phyloP scores from a whole-genome alignment of 2,113 vertebrate species.

The Sminthopsis crassicaudata region DNA sequence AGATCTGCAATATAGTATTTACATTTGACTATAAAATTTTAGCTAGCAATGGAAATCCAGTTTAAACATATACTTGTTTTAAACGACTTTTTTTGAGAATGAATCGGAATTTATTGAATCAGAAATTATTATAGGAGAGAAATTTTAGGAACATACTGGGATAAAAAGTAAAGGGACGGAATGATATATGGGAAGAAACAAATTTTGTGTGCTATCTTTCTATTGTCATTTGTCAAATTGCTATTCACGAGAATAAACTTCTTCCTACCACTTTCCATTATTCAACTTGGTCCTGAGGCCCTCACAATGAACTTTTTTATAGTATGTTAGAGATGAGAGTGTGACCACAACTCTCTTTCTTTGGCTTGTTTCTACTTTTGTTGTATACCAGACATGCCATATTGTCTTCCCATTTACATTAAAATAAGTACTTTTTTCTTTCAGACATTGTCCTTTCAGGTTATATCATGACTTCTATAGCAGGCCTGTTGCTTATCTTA shows the following conservation, averaged over 20 bases:
- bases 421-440: not conserved
- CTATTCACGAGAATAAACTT: not conserved
- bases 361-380: not conserved
- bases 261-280: not conserved
- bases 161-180: not conserved
- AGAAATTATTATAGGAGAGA: not conserved
- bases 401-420: not conserved
- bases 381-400: not conserved
- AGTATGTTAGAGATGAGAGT: not conserved
- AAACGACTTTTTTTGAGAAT: not conserved
- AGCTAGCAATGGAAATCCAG: not conserved
- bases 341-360: not conserved
- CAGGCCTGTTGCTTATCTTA: not conserved
- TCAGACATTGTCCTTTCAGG: not conserved
- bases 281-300: not conserved
- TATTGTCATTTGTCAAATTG: not conserved
- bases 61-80: not conserved
- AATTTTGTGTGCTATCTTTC: not conserved
- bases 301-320: not conserved
- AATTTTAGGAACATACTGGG: not conserved
- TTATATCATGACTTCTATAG: not conserved
- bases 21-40: not conserved
- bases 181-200: not conserved
- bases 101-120: not conserved
- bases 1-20: not conserved